These are phyloP conservation scores for Lottia gigantea DNA, from an alignment of 2,888 invertebrate genomes.

Conservation along the genomic window DNA sequence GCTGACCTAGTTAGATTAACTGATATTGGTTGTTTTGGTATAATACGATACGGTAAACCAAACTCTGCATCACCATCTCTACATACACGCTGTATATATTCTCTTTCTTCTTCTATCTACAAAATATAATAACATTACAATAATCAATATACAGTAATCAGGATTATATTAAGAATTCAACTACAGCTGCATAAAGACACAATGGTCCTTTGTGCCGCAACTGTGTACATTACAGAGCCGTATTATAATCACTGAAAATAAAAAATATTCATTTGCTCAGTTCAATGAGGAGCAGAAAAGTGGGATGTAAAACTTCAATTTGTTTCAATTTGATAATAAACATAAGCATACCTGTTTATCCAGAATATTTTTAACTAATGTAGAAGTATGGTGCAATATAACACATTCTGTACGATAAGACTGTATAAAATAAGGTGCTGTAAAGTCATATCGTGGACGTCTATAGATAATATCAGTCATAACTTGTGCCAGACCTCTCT, in stretches of 20 bases:
- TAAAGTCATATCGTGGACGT: constrained; percentile 62
- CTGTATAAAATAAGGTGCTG: constrained; percentile 59
- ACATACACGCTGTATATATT: constrained; percentile 60
- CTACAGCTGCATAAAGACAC: too few species aligned
- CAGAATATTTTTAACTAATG: constrained; percentile 61
- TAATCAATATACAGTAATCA: too few species aligned
- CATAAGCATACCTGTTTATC: constrained; percentile 59
- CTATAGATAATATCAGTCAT: constrained; percentile 63
- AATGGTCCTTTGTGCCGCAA: neutral
- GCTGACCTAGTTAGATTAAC: constrained; percentile 66
- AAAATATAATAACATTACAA: neutral
- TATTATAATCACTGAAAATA: too few species aligned
- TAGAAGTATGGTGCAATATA: constrained; percentile 53
- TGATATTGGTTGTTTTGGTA: constrained; percentile 62
- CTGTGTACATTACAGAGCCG: too few species aligned
- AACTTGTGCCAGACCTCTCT: constrained; percentile 59
- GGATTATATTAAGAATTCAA: too few species aligned
- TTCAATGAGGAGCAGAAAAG: too few species aligned
- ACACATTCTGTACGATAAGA: constrained; percentile 65
- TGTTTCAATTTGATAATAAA: neutral
- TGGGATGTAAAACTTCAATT: neutral
- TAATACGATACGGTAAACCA: constrained; percentile 61
- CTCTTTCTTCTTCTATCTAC: constrained; percentile 63
- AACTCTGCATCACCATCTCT: constrained; percentile 55
- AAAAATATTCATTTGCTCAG: too few species aligned